phyloP scores from a whole-genome alignment of 1,140 invertebrate genomes.

The Conopomorpha cramerella region DNA sequence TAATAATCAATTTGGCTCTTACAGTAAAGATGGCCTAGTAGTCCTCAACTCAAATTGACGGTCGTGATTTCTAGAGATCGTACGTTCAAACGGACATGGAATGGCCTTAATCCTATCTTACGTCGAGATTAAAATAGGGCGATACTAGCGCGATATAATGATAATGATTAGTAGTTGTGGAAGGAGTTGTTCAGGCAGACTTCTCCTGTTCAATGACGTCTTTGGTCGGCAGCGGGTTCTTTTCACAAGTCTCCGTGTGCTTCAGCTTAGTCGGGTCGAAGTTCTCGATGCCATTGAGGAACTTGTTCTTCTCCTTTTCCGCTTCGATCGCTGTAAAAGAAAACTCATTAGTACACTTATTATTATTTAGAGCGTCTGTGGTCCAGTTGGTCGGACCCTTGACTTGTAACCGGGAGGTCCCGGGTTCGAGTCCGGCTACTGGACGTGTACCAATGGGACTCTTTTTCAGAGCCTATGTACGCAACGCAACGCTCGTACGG shows the following conservation, averaged over 20 bases:
- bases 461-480: no score
- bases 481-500: no score
- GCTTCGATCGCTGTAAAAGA: slow-evolving; percentile 75
- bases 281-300: slow-evolving; percentile 86
- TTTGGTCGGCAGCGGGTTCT: slow-evolving; percentile 88
- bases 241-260: slow-evolving; percentile 87
- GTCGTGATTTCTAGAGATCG: neutral
- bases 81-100: slow-evolving; percentile 16
- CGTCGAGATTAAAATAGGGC: slow-evolving; percentile 45
- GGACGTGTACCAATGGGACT: no score
- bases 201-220: slow-evolving; percentile 77
- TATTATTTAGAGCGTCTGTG: no score
- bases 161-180: slow-evolving; percentile 14
- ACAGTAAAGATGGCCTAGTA: slow-evolving; percentile 34
- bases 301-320: slow-evolving; percentile 84
- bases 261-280: slow-evolving; percentile 85
- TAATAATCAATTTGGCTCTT: slow-evolving; percentile 44
- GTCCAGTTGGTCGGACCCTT: no score
- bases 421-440: no score
- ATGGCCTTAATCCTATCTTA: no score
- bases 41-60: slow-evolving; percentile 6
- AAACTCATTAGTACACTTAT: slow-evolving; percentile 5
- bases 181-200: slow-evolving; percentile 57
- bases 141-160: slow-evolving; percentile 54
- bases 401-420: no score